These are phyloP conservation scores for Heliocidaris tuberculata DNA, from an alignment of 35 echinoderm and acorn worm genomes.

Conservation along the genomic window DNA sequence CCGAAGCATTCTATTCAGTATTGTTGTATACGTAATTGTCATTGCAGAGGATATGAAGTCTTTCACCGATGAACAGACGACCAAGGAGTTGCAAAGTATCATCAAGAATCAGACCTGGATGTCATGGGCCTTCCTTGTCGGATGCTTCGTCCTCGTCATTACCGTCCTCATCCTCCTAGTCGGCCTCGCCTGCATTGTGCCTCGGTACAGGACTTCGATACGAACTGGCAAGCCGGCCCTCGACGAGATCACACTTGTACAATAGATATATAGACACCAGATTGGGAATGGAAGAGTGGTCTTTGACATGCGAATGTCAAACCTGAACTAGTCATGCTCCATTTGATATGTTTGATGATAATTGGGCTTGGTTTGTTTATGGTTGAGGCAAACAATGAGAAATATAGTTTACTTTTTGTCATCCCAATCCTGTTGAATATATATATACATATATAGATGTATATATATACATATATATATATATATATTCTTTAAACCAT, in stretches of 20 bases:
- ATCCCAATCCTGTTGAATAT: not conserved
- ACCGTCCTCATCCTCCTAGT: slow-evolving; percentile 6
- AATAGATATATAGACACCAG: not conserved
- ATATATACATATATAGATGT: not conserved
- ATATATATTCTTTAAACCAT: not conserved
- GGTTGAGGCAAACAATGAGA: not conserved
- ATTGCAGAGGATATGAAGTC: not conserved
- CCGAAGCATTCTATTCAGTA: too few species aligned
- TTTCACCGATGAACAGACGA: not conserved
- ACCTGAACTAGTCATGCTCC: not conserved
- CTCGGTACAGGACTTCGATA: slow-evolving; percentile 8
- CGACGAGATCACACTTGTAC: slow-evolving; percentile 5
- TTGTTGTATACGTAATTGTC: not conserved
- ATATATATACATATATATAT: not conserved
- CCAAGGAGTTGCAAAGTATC: not conserved
- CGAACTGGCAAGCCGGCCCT: slow-evolving; percentile 25
- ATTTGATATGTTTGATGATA: not conserved
- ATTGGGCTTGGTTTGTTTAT: not conserved
- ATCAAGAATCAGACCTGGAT: not conserved
- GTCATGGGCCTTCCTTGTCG: slow-evolving; percentile 15
- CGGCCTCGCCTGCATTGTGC: not conserved
- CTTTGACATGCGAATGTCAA: not conserved
- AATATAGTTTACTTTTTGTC: not conserved
- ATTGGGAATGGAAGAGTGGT: not conserved
- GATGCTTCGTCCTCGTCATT: slow-evolving; percentile 20